Evolutionary conservation across 2,113 vertebrate species (phyloP).

Genomic region (Ondatra zibethicus): DNA sequence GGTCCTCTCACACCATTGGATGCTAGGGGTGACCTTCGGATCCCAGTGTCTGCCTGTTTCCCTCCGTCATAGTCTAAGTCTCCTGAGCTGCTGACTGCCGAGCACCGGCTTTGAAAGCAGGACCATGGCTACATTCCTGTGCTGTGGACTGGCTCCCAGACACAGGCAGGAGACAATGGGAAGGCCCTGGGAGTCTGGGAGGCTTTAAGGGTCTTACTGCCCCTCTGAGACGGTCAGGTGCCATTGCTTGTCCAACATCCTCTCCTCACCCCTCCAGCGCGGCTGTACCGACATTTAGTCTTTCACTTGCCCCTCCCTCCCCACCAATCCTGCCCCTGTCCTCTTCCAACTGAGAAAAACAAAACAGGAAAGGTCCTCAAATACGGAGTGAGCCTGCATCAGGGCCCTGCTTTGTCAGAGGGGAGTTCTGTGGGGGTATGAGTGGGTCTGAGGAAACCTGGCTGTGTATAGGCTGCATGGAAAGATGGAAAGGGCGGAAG

Average conservation of each 20-base stretch:
- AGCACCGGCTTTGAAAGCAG: background rate
- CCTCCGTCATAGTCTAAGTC: background rate
- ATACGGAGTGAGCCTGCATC: accelerated
- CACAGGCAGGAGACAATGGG: background rate
- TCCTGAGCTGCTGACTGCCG: background rate
- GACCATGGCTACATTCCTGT: background rate
- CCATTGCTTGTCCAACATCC: background rate
- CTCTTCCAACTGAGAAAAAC: background rate
- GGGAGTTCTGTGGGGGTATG: background rate
- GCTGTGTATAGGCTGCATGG: background rate
- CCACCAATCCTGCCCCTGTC: background rate
- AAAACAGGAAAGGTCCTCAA: background rate
- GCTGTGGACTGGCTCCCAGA: background rate
- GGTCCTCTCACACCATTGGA: accelerated
- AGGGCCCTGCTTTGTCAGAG: background rate
- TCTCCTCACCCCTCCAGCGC: no score
- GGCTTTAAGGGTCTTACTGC: no score
- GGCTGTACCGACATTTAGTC: accelerated
- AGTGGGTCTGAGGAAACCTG: background rate
- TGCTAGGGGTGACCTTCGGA: background rate
- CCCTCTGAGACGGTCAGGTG: background rate
- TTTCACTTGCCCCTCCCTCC: background rate
- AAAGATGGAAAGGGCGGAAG: background rate
- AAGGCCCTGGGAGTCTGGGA: background rate
- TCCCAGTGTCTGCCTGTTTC: background rate